Conservation (phyloP, 2,888 invertebrate species). For the Caenorhabditis becei region DNA sequence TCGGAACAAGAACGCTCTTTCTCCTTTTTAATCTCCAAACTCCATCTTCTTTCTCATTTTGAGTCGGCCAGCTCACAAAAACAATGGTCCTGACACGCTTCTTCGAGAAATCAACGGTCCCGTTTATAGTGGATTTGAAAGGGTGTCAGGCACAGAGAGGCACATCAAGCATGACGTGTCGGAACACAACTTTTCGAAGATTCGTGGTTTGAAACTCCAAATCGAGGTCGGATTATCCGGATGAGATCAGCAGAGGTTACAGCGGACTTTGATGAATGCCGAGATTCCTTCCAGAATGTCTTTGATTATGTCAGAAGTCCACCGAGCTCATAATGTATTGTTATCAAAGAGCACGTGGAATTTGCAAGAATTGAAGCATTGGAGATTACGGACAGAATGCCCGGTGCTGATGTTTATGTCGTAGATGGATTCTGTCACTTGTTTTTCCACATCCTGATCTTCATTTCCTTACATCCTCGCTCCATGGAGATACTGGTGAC, state of each 20-base stretch:
- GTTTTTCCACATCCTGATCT: too few species aligned
- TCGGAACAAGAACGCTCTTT: neutral
- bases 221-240: neutral
- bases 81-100: constrained; percentile 1
- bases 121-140: constrained; percentile 2
- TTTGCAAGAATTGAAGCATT: too few species aligned
- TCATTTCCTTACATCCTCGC: too few species aligned
- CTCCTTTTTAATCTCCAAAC: neutral
- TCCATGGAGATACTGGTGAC: too few species aligned
- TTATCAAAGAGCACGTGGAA: too few species aligned
- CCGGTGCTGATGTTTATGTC: too few species aligned
- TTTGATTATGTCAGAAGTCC: too few species aligned
- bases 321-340: too few species aligned
- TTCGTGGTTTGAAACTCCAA: neutral
- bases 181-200: neutral
- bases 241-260: neutral
- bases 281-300: too few species aligned
- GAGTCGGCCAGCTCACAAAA: neutral
- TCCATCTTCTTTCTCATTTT: neutral
- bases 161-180: constrained; percentile 3
- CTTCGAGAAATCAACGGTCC: too few species aligned
- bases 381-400: too few species aligned
- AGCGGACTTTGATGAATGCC: neutral
- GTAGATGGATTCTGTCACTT: too few species aligned
- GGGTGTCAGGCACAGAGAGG: neutral